Evolutionary conservation across 1,140 invertebrate species (phyloP).

Genomic region (Dreissena rostriformis): DNA sequence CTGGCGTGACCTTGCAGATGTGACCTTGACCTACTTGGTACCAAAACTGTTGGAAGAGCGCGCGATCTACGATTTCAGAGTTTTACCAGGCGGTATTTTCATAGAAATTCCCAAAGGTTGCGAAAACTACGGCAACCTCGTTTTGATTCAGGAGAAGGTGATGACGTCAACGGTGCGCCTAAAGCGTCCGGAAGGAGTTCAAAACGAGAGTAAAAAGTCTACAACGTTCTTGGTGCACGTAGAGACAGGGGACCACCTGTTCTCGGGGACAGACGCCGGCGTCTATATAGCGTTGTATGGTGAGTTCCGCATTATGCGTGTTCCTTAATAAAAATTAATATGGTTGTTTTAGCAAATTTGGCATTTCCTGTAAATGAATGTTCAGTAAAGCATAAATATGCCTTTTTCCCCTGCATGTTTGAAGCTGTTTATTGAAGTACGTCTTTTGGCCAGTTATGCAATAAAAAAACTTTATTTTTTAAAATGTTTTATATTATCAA

Average conservation of each 20-base stretch:
- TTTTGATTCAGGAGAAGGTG: conserved; percentile 46
- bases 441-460: too few relatives aligned
- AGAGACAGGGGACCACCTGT: conserved; percentile 48
- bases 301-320: not conserved
- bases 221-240: conserved; percentile 52
- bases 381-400: too few relatives aligned
- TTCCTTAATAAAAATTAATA: too few relatives aligned
- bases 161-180: conserved; percentile 26
- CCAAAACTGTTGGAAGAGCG: conserved; percentile 38
- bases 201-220: not conserved
- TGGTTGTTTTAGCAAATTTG: too few relatives aligned
- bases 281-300: conserved; percentile 53
- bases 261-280: conserved; percentile 50
- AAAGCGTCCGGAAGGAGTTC: conserved; percentile 3
- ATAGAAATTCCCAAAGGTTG: conserved; percentile 4
- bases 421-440: too few relatives aligned
- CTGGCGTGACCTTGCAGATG: conserved; percentile 39
- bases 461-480: too few relatives aligned
- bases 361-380: too few relatives aligned
- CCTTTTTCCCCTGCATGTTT: too few relatives aligned
- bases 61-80: conserved; percentile 40
- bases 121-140: conserved; percentile 16
- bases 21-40: conserved; percentile 26
- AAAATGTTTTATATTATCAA: too few relatives aligned
- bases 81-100: conserved; percentile 8